Evolutionary conservation across 2,797 vertebrate genomes (phyloP), one percentile per base, ranked within the genome.

Genomic region (Poeciliopsis turneri): DNA sequence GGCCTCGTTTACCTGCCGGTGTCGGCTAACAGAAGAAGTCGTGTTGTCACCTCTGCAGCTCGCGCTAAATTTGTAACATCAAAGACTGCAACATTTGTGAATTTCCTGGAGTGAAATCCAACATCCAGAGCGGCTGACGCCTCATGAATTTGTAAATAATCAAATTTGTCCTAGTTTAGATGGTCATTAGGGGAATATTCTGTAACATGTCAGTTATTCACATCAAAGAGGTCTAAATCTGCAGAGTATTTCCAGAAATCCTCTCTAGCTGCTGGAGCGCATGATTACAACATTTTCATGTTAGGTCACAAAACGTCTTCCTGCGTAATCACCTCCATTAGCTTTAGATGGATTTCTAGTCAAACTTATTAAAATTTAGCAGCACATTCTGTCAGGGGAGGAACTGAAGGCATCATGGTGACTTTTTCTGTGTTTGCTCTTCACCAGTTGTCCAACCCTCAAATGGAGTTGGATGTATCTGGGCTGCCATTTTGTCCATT

Each of bases 91-190:
- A 28, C 53, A 69, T 41, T 36, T 76, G 47, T 59, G 28, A 43
- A 30, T 70, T 84, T 74, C 20, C 74, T 55, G 41, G 66, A 72
- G 41, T 70, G 30, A 77, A 74, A 64, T 55, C 45, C 39, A 45
- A 33, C 45, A 71, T 75, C 4, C 39, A 55, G 53, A 66, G 45
- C 59, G 75, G 30, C 64, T 78, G 74, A 30, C 39, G 75, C 43
- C 55, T 76, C 18, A 72, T 78, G 69, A 81, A 69, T 81, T 55
- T 76, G 64, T 59, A 84, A 82, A 85, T 82, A 79, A 82, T 84
- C 57, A 2, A 55, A 82, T 76, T 79, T 78, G 83, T 82, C 78
- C 86, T 66, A 83, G 74, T 83, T 87, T 80, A 76, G 72, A 76
- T 28, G 30, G 75, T 73, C 78, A 78, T 78, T n/a, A 75, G 76